Conservation (phyloP, 2,888 invertebrate genomes). For the Eristalis pertinax region DNA sequence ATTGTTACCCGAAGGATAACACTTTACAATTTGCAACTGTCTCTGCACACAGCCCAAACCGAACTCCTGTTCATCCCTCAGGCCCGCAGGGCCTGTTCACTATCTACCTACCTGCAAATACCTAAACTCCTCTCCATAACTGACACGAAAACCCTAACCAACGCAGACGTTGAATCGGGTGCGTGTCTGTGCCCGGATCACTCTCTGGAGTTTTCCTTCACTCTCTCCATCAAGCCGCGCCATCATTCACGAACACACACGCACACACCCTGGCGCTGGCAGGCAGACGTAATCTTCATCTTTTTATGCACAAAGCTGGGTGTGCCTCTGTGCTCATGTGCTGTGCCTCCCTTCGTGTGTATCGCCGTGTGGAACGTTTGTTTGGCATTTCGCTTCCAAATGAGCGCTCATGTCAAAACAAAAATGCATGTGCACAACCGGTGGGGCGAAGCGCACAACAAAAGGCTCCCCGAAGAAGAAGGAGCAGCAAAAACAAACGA, state of each 20-base stretch:
- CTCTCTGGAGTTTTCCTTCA: slow-evolving; percentile 20
- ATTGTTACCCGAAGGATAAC: slow-evolving; percentile 65
- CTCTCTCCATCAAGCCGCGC: slow-evolving; percentile 13
- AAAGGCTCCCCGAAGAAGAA: slow-evolving; percentile 16
- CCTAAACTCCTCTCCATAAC: slow-evolving; percentile 29
- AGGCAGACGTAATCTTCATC: slow-evolving; percentile 33
- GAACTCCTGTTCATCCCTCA: slow-evolving; percentile 23
- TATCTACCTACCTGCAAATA: slow-evolving; percentile 28
- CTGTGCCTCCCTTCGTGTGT: background rate
- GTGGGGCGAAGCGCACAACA: slow-evolving; percentile 13
- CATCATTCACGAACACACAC: slow-evolving; percentile 3
- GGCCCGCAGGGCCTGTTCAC: slow-evolving; percentile 47
- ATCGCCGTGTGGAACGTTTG: slow-evolving; percentile 41
- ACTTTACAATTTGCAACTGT: slow-evolving; percentile 55
- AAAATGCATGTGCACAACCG: slow-evolving; percentile 13
- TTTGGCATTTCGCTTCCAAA: slow-evolving; percentile 57
- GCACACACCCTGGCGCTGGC: background rate
- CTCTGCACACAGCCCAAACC: slow-evolving; percentile 25
- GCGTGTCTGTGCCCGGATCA: slow-evolving; percentile 53
- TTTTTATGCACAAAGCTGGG: slow-evolving; percentile 25
- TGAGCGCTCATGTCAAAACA: slow-evolving; percentile 68
- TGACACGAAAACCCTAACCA: slow-evolving; percentile 37
- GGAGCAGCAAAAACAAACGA: slow-evolving; percentile 22
- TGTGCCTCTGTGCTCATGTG: background rate
- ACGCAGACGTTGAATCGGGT: slow-evolving; percentile 49